Percentiles rank a stretch among this genome's conserved stretches.
These are phyloP conservation scores for Zaprionus kolodkinae DNA, from an alignment of 1,140 invertebrate genomes.

Conservation along the genomic window DNA sequence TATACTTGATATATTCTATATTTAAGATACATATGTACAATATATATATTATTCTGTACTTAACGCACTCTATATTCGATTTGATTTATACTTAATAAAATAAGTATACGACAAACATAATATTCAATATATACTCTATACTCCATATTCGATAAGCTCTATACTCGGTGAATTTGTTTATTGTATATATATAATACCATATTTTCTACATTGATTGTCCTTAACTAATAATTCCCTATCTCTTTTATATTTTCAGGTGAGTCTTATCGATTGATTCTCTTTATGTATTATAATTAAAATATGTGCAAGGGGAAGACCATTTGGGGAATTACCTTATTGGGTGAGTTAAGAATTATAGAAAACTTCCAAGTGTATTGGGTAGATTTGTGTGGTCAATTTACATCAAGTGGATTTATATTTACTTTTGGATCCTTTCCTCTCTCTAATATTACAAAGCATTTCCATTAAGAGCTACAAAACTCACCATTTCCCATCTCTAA, in stretches of 20 bases:
- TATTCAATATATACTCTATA: too few species aligned
- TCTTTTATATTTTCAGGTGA: slow-evolving; percentile 30
- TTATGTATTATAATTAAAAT: background rate
- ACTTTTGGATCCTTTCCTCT: background rate
- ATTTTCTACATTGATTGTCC: background rate
- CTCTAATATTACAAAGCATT: background rate
- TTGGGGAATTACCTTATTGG: slow-evolving; percentile 4
- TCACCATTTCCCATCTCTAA: background rate
- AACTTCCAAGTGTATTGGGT: too few species aligned
- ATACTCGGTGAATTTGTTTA: too few species aligned
- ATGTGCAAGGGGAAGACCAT: background rate
- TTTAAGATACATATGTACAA: too few species aligned
- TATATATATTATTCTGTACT: too few species aligned
- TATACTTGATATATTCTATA: too few species aligned
- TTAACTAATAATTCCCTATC: slow-evolving; percentile 22
- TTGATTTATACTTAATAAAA: too few species aligned
- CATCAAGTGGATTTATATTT: background rate
- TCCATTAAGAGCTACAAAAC: background rate
- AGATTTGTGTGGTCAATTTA: too few species aligned
- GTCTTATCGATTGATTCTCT: slow-evolving; percentile 30
- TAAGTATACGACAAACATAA: too few species aligned
- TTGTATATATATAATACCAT: too few species aligned
- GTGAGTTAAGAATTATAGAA: slow-evolving; percentile 11
- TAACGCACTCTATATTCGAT: too few species aligned
- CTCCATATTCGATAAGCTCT: too few species aligned